Percentiles rank a stretch among this genome's conserved stretches.
Evolutionary conservation across 2,888 invertebrate genomes (phyloP).

Genomic region (Stenoptilia bipunctidactyla): DNA sequence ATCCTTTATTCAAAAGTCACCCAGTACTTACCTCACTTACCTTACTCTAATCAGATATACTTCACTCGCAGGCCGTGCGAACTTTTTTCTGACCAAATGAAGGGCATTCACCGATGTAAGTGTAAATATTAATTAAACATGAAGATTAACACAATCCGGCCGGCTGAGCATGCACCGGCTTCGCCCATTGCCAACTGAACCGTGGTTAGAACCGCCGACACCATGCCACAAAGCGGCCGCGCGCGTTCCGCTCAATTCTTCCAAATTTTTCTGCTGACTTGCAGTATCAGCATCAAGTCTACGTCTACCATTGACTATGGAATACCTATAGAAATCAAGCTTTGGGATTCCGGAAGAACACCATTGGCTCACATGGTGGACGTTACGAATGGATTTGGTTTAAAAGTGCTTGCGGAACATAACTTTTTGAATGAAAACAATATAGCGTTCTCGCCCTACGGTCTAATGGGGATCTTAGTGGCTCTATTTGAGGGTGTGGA

Average conservation of each 20-base stretch:
- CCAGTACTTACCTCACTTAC: too few relatives aligned
- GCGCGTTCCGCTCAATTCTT: conserved; percentile 20
- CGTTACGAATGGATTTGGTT: conserved; percentile 80
- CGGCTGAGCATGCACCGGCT: conserved; percentile 21
- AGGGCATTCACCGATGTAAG: conserved; percentile 62
- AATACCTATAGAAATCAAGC: conserved; percentile 53
- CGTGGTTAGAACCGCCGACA: conserved; percentile 46
- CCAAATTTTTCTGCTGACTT: conserved; percentile 16
- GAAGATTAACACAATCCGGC: conserved; percentile 42
- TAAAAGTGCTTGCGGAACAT: conserved; percentile 78
- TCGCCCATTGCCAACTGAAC: conserved; percentile 27
- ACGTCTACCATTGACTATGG: conserved; percentile 33
- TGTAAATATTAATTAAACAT: conserved; percentile 47
- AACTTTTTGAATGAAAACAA: conserved; percentile 82
- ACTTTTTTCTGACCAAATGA: too few relatives aligned
- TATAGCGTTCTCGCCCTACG: conserved; percentile 88
- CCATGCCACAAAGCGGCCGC: conserved; percentile 48
- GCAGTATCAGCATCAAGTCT: conserved; percentile 14
- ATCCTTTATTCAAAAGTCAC: too few relatives aligned
- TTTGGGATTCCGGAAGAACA: conserved; percentile 55
- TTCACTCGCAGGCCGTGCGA: too few relatives aligned
- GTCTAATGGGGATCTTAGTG: conserved; percentile 82
- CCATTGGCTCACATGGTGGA: conserved; percentile 85
- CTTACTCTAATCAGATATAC: too few relatives aligned
- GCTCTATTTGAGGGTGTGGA: conserved; percentile 84